Evolutionary conservation across 2,888 invertebrate species (phyloP).

Genomic region (Limnephilus marmoratus): DNA sequence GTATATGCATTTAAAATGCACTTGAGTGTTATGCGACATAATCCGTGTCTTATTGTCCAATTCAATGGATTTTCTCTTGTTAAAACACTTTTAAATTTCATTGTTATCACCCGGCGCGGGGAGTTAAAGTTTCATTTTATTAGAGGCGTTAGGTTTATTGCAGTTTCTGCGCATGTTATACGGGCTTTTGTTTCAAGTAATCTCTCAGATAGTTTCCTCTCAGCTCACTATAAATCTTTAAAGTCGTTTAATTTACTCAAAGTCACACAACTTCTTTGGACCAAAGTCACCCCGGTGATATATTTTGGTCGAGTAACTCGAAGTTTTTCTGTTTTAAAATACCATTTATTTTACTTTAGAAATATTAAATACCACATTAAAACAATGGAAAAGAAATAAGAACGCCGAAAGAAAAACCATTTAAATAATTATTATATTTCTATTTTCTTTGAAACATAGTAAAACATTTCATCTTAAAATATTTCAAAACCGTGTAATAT

Average conservation of each 20-base stretch:
- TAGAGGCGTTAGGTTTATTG: conserved; percentile 11
- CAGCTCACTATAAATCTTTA: not conserved
- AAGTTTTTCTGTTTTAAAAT: not conserved
- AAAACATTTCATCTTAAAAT: no score
- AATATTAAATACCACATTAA: not conserved
- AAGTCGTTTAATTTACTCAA: conserved; percentile 21
- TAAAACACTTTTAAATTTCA: not conserved
- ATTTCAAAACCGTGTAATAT: not conserved
- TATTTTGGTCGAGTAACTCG: not conserved
- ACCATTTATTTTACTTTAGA: not conserved
- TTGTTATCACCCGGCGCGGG: not conserved
- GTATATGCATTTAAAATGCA: not conserved
- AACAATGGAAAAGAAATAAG: not conserved
- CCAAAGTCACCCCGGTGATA: not conserved
- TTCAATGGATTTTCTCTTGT: not conserved
- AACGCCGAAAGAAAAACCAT: not conserved
- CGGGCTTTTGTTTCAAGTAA: conserved; percentile 2
- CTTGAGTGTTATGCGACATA: not conserved
- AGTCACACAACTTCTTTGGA: conserved; percentile 14
- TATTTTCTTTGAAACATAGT: no score
- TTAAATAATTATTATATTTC: no score
- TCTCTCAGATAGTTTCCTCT: not conserved
- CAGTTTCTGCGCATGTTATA: not conserved
- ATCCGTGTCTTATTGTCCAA: not conserved
- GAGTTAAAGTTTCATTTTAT: not conserved